These are phyloP conservation scores for Trypoxylus dichotomus DNA, from an alignment of 1,140 invertebrate genomes.

Conservation along the genomic window DNA sequence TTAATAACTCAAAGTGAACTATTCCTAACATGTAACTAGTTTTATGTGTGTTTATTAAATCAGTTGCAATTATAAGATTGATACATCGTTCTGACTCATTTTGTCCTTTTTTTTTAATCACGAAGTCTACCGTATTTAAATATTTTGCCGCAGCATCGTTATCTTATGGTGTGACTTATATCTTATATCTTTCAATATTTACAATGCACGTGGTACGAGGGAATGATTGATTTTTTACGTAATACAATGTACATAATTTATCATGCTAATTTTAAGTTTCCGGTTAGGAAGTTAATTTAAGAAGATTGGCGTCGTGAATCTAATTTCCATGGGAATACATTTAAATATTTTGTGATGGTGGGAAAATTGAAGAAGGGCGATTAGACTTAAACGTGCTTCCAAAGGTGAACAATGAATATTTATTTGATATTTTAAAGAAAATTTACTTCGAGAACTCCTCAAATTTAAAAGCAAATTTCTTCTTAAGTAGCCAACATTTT, in stretches of 20 bases:
- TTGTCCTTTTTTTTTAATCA: too few species aligned
- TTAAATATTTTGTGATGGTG: neutral
- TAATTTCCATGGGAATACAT: neutral
- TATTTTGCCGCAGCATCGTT: too few species aligned
- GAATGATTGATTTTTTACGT: neutral
- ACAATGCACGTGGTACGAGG: too few species aligned
- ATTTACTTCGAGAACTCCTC: neutral
- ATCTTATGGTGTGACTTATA: too few species aligned
- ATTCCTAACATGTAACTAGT: too few species aligned
- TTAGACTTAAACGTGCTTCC: neutral
- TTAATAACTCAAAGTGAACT: too few species aligned
- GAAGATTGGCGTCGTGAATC: neutral
- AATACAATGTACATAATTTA: slow-evolving; percentile 6
- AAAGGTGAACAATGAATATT: neutral
- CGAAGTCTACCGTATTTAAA: too few species aligned
- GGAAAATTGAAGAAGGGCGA: neutral
- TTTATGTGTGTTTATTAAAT: too few species aligned
- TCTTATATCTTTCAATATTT: too few species aligned
- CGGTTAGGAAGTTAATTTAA: neutral
- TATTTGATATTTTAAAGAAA: neutral
- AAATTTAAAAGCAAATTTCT: neutral
- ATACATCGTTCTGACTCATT: too few species aligned
- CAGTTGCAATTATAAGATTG: too few species aligned
- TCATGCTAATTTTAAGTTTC: neutral
- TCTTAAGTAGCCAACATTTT: too few species aligned